A percentile compares a stretch with the other conserved stretches of the same genome.
Evolutionary conservation across 2,888 invertebrate genomes (phyloP).

Genomic region (Mimachlamys varia): DNA sequence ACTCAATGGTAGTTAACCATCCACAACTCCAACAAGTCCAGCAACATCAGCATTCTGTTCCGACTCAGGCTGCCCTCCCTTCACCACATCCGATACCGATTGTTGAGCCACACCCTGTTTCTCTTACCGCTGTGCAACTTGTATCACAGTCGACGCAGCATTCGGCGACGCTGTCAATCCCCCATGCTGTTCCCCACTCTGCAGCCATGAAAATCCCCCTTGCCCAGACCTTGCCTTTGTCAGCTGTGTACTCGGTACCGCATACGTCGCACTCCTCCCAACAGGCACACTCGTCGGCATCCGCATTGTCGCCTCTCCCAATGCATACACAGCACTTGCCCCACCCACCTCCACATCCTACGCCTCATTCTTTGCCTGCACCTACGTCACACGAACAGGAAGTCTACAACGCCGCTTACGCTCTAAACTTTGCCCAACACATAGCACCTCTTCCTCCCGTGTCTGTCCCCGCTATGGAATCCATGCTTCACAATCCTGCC

Average conservation of each 20-base stretch:
- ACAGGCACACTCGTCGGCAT: not conserved
- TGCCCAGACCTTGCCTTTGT: not conserved
- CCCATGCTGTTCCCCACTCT: not conserved
- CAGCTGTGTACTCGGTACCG: not conserved
- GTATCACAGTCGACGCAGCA: not conserved
- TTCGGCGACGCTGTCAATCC: not conserved
- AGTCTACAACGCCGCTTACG: not conserved
- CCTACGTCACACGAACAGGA: not conserved
- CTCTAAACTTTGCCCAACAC: not conserved
- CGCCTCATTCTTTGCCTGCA: not conserved
- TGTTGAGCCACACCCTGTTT: constrained; percentile 3
- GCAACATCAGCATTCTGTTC: constrained; percentile 13
- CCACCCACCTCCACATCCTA: not conserved
- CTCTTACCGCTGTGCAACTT: not conserved
- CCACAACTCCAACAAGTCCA: not conserved
- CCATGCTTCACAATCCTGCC: not conserved
- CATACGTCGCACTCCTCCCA: not conserved
- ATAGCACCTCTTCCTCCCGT: constrained; percentile 11
- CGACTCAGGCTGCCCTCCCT: not conserved
- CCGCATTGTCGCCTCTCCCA: not conserved
- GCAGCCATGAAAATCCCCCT: not conserved
- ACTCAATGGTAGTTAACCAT: not conserved
- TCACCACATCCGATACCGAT: not conserved
- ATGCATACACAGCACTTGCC: not conserved
- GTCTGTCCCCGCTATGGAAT: not conserved